phyloP scores from a whole-genome alignment of 92 coral and sea anemone species.

The Zoanthus solanderi region DNA sequence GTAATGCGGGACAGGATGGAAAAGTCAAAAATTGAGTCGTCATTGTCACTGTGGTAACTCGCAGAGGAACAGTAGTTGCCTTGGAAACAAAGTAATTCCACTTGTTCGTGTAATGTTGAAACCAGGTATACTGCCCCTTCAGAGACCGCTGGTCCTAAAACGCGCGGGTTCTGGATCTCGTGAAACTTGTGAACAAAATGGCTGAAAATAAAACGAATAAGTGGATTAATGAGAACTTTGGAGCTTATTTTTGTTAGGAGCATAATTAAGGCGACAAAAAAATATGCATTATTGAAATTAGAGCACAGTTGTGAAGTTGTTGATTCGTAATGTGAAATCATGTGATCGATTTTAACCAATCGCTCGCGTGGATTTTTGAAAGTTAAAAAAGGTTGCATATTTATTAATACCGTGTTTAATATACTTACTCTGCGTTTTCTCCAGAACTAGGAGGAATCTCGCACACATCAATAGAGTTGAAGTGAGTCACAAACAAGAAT shows the following conservation, averaged over 20 bases:
- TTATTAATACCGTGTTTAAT: not conserved
- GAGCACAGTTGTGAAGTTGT: too few species aligned
- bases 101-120: conserved; percentile 88
- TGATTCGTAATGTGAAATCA: too few species aligned
- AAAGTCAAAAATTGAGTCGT: conserved; percentile 63
- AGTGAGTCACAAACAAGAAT: conserved; percentile 94
- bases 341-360: too few species aligned
- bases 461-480: conserved; percentile 97
- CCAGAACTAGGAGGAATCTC: conserved; percentile 82
- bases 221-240: not conserved
- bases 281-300: too few species aligned
- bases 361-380: too few species aligned
- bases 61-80: conserved; percentile 79
- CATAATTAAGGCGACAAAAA: too few species aligned
- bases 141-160: conserved; percentile 93
- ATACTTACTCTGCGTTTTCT: conserved; percentile 77
- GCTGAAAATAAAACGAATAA: conserved; percentile 53
- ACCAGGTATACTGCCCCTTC: conserved; percentile 95
- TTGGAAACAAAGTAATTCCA: conserved; percentile 94
- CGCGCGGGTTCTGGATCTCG: conserved; percentile 94
- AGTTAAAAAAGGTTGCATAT: not conserved
- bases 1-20: conserved; percentile 47
- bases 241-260: not conserved
- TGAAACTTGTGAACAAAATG: conserved; percentile 91
- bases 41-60: conserved; percentile 81